Evolutionary conservation across 2,797 vertebrate species (phyloP).

Genomic region (Delichon dasypus): DNA sequence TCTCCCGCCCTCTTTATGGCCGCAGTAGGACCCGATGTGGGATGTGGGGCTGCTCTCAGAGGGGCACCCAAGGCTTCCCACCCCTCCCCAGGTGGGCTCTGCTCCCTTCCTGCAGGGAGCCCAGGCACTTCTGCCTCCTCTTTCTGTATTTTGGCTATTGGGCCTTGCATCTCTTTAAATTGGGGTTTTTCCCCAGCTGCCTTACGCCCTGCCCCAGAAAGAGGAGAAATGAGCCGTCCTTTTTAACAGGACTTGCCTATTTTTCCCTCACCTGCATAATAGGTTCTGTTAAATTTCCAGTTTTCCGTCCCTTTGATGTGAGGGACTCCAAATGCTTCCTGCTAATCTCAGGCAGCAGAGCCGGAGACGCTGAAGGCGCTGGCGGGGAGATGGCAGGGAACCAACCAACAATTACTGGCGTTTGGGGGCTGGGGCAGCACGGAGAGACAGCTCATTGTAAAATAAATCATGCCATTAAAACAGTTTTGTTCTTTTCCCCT

Average conservation of each 20-base stretch:
- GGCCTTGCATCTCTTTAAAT: background rate
- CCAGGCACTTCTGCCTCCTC: background rate
- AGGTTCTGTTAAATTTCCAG: background rate
- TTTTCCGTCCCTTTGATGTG: conserved; percentile 55
- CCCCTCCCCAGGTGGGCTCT: background rate
- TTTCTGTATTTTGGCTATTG: background rate
- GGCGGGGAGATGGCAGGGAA: conserved; percentile 25
- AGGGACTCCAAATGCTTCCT: background rate
- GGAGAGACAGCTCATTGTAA: background rate
- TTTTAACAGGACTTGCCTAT: background rate
- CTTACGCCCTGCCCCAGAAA: background rate
- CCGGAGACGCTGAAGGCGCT: background rate
- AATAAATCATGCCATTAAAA: background rate
- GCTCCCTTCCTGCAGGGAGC: fast-evolving
- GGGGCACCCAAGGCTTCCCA: background rate
- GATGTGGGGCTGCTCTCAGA: background rate
- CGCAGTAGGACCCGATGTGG: fast-evolving
- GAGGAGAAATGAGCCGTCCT: background rate
- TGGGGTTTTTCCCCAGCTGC: background rate
- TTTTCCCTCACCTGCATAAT: conserved; percentile 22
- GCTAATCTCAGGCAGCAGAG: background rate
- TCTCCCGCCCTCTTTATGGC: background rate
- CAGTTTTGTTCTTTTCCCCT: background rate
- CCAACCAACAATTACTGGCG: background rate
- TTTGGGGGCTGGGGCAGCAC: background rate